Conservation (phyloP, 2,888 invertebrate genomes). For the Ctena decussata region DNA sequence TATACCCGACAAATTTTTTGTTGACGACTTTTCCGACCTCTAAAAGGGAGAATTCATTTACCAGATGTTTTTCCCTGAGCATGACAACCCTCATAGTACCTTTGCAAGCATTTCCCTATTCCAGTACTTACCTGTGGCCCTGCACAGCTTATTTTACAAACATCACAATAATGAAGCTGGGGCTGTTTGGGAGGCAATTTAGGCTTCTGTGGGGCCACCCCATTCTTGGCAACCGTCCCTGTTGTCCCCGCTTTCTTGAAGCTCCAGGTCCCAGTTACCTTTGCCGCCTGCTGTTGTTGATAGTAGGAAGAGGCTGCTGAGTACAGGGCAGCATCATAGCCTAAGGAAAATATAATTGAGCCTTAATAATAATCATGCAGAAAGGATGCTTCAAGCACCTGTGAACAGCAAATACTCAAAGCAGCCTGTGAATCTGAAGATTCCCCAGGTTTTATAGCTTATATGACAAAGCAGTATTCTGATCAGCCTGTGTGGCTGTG, state of each 20-base stretch:
- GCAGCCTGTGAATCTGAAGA: no score
- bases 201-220: conserved; percentile 74
- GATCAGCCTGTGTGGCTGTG: no score
- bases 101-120: no score
- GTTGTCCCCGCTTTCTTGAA: conserved; percentile 75
- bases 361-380: no score
- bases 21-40: neutral
- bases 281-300: conserved; percentile 91
- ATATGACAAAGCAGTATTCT: no score
- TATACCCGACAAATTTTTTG: no score
- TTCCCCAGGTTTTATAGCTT: no score
- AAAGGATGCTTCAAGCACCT: no score
- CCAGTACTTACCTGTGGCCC: conserved; percentile 92
- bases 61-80: no score
- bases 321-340: conserved; percentile 98
- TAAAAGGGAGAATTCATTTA: no score
- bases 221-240: conserved; percentile 68
- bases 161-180: conserved; percentile 97
- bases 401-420: no score
- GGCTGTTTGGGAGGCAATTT: conserved; percentile 88
- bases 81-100: no score
- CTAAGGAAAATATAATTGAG: conserved; percentile 84
- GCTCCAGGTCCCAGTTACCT: conserved; percentile 88
- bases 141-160: conserved; percentile 99
- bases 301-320: conserved; percentile 98